Conservation (phyloP, 30 jellyfish, hydroid and myxozoan species). For the Hydractinia echinata region DNA sequence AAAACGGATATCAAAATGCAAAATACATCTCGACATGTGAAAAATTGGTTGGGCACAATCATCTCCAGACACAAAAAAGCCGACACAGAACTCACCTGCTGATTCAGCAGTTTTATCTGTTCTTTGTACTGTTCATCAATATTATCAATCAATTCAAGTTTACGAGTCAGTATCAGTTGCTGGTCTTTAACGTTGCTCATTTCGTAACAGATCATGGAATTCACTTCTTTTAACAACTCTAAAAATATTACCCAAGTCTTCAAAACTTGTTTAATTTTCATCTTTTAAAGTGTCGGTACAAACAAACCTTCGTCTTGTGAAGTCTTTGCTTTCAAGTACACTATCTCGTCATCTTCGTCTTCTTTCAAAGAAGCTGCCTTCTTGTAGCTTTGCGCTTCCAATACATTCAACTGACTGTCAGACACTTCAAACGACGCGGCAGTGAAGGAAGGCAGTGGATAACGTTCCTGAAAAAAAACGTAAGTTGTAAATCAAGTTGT, state of each 20-base stretch:
- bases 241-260: background rate
- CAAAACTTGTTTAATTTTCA: background rate
- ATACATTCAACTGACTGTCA: constrained; percentile 39
- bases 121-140: constrained; percentile 74
- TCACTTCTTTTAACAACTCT: constrained; percentile 54
- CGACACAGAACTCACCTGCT: constrained; percentile 44
- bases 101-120: constrained; percentile 59
- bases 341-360: constrained; percentile 11
- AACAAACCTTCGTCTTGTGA: constrained; percentile 29
- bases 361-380: background rate
- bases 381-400: constrained; percentile 1
- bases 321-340: background rate
- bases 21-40: too few species aligned
- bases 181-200: constrained; percentile 49
- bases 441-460: constrained; percentile 39
- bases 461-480: constrained; percentile 23
- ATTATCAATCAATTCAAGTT: constrained; percentile 56
- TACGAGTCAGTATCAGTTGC: constrained; percentile 34
- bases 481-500: background rate
- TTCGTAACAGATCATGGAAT: constrained; percentile 51
- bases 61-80: too few species aligned
- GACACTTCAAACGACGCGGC: constrained; percentile 66
- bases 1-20: too few species aligned
- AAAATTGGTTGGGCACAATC: too few species aligned
- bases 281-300: background rate